Evolutionary conservation across 2,113 vertebrate genomes (phyloP), one percentile per base, ranked within the genome.

Genomic region (Indicator maculatus): DNA sequence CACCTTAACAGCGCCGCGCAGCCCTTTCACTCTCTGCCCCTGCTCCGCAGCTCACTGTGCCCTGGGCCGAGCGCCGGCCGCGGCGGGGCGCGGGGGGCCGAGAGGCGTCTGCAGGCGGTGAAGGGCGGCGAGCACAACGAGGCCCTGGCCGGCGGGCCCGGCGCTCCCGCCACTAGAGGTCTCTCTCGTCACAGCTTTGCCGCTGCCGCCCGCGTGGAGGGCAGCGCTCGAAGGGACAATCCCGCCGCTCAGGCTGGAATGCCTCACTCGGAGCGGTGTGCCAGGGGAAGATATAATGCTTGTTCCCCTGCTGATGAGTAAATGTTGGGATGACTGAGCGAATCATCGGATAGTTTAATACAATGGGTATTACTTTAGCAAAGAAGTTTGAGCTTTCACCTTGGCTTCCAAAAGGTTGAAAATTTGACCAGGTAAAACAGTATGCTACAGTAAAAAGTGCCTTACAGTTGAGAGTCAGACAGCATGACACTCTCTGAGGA

Each of bases 161-260:
- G 36, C 0, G 53, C n/a, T 64, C 0, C 1, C 5, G 77, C 98
- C 99, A 98, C 99, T 98, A 99, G 99, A 99, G 99, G 99, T 98
- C 99, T 98, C 99, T 99, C 95, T 99, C 97, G 99, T 97, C 97
- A 97, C 98, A 98, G 98, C 97, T 98, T 99, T 99, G 91, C 93
- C 92, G 93, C 92, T 53, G 39, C 78, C 3, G 89, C 8, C 9
- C 14, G 86, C 92, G 27, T 30, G 28, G 16, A 56, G 28, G 21
- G 4, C 26, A 10, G 15, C 15, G 28, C 97, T 98, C 98, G 93
- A 97, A 98, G 97, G 98, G 97, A 97, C 97, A 97, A 97, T 98
- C 97, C 96, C 94, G 96, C 96, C 96, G 98, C 97, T 98, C 96
- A 96, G 95, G 95, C 96, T 95, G 97, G 97, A 98, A 97, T 96